Percentiles rank a stretch among this genome's conserved stretches.
These are phyloP conservation scores for Vulpes vulpes DNA, from an alignment of 2,113 vertebrate species.

Conservation along the genomic window DNA sequence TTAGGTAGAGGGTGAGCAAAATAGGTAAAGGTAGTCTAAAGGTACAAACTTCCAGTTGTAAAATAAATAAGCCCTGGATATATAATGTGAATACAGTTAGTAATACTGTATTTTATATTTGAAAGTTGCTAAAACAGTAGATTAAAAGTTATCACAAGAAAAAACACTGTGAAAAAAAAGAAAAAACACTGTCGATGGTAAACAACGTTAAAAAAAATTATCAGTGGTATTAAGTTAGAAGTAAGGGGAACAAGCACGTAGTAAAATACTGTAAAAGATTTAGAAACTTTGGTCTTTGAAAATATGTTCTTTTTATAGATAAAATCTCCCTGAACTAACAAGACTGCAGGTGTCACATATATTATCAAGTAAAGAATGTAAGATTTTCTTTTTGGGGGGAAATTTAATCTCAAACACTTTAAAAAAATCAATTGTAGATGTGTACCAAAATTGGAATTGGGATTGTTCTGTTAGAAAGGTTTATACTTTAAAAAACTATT, in stretches of 20 bases:
- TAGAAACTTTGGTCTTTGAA: neutral
- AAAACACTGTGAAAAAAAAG: neutral
- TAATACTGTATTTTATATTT: neutral
- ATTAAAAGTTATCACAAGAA: neutral
- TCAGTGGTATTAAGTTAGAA: neutral
- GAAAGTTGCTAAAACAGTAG: neutral
- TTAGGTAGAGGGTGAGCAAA: neutral
- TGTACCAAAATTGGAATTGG: neutral
- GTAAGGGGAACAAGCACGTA: neutral
- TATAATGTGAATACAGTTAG: neutral
- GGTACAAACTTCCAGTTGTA: neutral
- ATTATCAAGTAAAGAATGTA: constrained; percentile 16
- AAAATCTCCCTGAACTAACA: neutral
- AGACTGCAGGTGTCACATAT: neutral
- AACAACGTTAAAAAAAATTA: neutral
- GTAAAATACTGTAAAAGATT: neutral
- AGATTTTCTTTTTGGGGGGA: neutral
- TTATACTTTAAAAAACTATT: constrained; percentile 12
- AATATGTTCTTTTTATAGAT: neutral
- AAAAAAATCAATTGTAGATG: neutral
- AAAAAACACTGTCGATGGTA: neutral
- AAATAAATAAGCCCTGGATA: neutral
- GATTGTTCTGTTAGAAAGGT: neutral
- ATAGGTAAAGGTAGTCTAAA: neutral
- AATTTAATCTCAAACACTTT: constrained; percentile 26